These are phyloP conservation scores for Volucella bombylans DNA, from an alignment of 2,888 invertebrate genomes.

Conservation along the genomic window DNA sequence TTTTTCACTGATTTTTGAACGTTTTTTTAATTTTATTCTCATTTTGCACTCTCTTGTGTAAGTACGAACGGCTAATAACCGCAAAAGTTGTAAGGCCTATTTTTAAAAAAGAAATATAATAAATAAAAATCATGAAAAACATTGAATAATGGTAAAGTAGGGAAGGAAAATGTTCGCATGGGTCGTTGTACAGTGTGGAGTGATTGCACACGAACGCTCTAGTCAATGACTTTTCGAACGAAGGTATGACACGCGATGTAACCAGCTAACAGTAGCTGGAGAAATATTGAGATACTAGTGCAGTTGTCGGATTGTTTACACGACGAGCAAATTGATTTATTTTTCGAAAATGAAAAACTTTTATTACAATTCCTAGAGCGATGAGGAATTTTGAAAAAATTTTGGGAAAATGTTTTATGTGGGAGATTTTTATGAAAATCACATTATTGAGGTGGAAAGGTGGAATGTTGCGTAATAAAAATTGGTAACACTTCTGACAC, in stretches of 20 bases:
- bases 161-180: constrained; percentile 14
- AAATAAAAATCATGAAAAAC: neutral
- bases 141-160: constrained; percentile 35
- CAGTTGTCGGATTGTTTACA: constrained; percentile 3
- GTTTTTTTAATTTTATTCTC: neutral
- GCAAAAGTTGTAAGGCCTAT: neutral
- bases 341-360: constrained; percentile 13
- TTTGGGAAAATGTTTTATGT: constrained; percentile 6
- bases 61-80: too few species aligned
- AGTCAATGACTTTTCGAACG: constrained; percentile 34
- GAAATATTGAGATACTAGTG: neutral
- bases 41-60: neutral
- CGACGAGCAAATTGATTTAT: constrained; percentile 21
- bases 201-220: constrained; percentile 45
- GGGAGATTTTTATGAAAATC: too few species aligned
- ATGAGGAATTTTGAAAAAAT: neutral
- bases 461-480: too few species aligned
- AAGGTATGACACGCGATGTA: constrained; percentile 26
- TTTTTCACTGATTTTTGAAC: neutral
- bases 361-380: constrained; percentile 4
- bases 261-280: neutral
- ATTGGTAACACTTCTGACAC: too few species aligned
- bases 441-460: too few species aligned
- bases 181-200: constrained; percentile 48
- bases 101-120: constrained; percentile 12